A percentile compares a stretch with the other conserved stretches of the same genome.
These are phyloP conservation scores for Larimichthys polyactis DNA, from an alignment of 2,113 vertebrate genomes.

Conservation along the genomic window DNA sequence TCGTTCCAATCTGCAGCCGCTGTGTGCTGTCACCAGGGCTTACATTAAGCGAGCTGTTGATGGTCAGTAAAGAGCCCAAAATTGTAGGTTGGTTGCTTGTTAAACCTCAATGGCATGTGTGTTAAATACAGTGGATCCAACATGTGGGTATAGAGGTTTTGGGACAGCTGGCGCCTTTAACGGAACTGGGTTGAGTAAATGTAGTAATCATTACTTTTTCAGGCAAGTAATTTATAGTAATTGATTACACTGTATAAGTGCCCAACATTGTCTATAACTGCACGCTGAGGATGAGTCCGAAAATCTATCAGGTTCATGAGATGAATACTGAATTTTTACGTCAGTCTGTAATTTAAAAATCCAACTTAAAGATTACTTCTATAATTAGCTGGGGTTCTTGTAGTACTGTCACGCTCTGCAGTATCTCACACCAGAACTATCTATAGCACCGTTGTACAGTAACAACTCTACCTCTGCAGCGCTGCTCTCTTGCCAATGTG, in stretches of 20 bases:
- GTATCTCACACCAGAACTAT: conserved; percentile 36
- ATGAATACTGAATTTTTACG: neutral
- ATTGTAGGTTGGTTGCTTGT: neutral
- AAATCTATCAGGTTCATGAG: neutral
- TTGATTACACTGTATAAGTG: too few species aligned
- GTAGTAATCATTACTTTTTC: neutral
- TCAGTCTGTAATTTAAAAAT: neutral
- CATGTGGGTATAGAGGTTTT: neutral
- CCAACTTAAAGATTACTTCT: neutral
- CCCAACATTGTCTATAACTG: neutral
- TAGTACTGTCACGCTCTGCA: conserved; percentile 30
- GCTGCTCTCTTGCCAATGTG: conserved; percentile 32
- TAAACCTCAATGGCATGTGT: neutral
- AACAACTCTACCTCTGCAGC: conserved; percentile 55
- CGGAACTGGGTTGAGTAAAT: neutral
- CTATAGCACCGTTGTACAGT: conserved; percentile 30
- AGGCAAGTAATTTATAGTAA: neutral
- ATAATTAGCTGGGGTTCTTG: neutral
- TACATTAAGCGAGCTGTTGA: neutral
- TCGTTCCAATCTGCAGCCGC: neutral
- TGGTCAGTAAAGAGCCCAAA: neutral
- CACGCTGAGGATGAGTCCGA: neutral
- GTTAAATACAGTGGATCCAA: neutral
- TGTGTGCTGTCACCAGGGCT: neutral
- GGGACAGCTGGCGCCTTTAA: neutral